Base-by-base conservation (phyloP, 1,140 invertebrate species). In the Drosophila grimshawi region DNA sequence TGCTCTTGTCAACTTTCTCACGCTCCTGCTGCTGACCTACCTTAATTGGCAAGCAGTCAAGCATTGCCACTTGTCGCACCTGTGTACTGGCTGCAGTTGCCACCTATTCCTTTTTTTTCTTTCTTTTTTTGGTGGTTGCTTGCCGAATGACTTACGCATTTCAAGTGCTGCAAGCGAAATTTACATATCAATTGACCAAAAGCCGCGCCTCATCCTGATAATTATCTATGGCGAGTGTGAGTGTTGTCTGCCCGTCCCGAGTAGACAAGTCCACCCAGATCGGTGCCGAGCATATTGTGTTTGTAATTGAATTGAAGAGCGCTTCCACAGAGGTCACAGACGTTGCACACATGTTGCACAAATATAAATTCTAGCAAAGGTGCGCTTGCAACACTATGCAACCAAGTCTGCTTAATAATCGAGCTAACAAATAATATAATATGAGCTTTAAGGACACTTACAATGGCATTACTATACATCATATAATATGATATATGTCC, bases 301-400 rank as follows among this genome's bases (percentile, higher is more conserved):
- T 63, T 66, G 60, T 80, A 88, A 86, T 86, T 88, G 85, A 88
- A 88, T 89, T 89, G 80, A 78, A 83, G 67, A 79, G 83, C 76
- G 82, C 76, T 67, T 71, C 61, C 71, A 61, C 77, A 86, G 78
- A 86, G 83, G 82, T 86, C 82, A 86, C 79, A 86, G 72, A 80
- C 83, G 71, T 35, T 86, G 85, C 85, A 75, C 83, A 86, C 67
- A 83, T 51, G 63, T 59, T 62, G 71, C 80, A 49, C 32, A 55
- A 35, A 55, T 35, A 48, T 7, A 39, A 39, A 39, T 39, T 43
- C 33, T 19, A 19, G 19, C 45, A 11, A 61, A 27, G 39, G 33
- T 67, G 48, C 46, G 11, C 39, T 43, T 56, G 5, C 39, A 65
- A 83, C 83, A 80, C 76, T 55, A 27, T 19, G 7, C 71, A 56